Conservation (phyloP, 2,888 invertebrate species). For the Dryobotodes eremita region DNA sequence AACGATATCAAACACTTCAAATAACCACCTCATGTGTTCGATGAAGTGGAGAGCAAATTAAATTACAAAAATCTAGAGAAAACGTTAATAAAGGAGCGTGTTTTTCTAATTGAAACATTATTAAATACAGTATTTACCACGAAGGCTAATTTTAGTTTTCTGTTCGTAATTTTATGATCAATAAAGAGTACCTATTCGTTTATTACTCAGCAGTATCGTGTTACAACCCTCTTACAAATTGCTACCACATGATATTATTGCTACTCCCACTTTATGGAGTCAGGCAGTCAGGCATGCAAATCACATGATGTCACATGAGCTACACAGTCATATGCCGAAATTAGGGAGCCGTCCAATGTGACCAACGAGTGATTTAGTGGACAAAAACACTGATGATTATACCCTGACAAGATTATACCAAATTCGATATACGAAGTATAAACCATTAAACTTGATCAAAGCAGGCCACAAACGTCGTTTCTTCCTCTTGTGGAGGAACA, state of each 20-base stretch:
- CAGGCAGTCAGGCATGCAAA: slow-evolving; percentile 31
- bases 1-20: slow-evolving; percentile 46
- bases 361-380: slow-evolving; percentile 27
- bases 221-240: slow-evolving; percentile 33
- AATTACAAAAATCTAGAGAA: slow-evolving; percentile 1
- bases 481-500: background rate
- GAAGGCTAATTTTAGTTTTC: slow-evolving; percentile 28
- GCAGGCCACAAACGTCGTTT: background rate
- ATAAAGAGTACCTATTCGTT: slow-evolving; percentile 11
- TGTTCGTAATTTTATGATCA: slow-evolving; percentile 25
- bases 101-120: slow-evolving; percentile 20
- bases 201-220: slow-evolving; percentile 25
- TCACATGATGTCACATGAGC: slow-evolving; percentile 43
- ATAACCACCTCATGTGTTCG: slow-evolving; percentile 2
- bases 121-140: slow-evolving; percentile 10
- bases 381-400: slow-evolving; percentile 23
- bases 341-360: slow-evolving; percentile 38
- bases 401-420: slow-evolving; percentile 1
- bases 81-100: slow-evolving; percentile 17
- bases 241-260: slow-evolving; percentile 3
- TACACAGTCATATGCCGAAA: slow-evolving; percentile 27
- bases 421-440: background rate
- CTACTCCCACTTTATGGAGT: slow-evolving; percentile 23
- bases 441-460: background rate
- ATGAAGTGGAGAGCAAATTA: slow-evolving; percentile 22